Percentiles rank a stretch among this genome's conserved stretches.
phyloP scores from a whole-genome alignment of 2,888 invertebrate species.

The Cacoxenus indagator region DNA sequence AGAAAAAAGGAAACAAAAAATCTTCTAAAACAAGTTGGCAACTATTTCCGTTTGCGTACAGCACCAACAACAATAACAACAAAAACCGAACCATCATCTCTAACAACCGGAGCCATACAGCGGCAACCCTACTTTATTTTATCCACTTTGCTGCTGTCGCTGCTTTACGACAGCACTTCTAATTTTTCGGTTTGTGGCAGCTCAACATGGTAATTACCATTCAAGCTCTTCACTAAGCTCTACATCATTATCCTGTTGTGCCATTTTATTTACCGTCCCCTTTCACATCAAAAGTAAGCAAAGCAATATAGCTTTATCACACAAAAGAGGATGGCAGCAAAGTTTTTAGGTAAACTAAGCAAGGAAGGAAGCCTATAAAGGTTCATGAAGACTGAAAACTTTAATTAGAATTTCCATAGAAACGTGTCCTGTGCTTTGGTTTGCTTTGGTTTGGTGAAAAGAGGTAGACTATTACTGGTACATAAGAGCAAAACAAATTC shows the following conservation, averaged over 20 bases:
- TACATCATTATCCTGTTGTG: constrained; percentile 39
- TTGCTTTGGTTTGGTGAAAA: neutral
- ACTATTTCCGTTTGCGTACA: constrained; percentile 37
- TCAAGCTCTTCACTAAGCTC: constrained; percentile 29
- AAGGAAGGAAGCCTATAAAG: neutral
- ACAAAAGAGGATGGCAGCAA: neutral
- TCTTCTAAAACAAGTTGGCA: constrained; percentile 43
- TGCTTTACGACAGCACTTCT: neutral
- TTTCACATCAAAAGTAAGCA: neutral
- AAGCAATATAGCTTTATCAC: neutral
- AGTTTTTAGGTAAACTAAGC: neutral
- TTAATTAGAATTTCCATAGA: constrained; percentile 12
- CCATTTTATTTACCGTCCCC: constrained; percentile 3
- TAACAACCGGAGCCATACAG: neutral
- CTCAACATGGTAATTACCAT: constrained; percentile 55
- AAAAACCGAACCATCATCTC: neutral
- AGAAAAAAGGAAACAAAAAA: neutral
- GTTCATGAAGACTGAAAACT: constrained; percentile 10
- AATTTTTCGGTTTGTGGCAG: constrained; percentile 8
- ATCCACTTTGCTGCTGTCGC: neutral
- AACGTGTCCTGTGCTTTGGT: neutral
- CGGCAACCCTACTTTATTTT: neutral
- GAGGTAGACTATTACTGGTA: neutral
- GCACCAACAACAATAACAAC: neutral
- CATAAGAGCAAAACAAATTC: too few relatives aligned